phyloP scores from a whole-genome alignment of 1,140 invertebrate species.

The Gerris buenoi region DNA sequence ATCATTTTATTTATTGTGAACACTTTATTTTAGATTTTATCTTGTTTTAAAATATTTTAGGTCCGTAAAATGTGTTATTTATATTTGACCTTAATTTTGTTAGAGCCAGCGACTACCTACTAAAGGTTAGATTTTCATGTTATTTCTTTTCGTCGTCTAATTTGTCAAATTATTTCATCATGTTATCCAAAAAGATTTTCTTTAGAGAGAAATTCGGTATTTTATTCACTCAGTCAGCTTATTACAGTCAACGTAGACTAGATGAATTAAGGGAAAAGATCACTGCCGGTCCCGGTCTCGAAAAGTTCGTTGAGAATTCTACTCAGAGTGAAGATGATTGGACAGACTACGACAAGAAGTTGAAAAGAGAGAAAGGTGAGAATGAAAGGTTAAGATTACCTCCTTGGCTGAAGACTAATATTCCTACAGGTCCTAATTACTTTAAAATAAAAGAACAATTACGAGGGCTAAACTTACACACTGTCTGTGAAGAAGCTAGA shows the following conservation, averaged over 20 bases:
- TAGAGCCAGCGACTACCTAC: too few relatives aligned
- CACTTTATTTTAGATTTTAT: too few relatives aligned
- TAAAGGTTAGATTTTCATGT: too few relatives aligned
- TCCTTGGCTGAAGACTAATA: conserved; percentile 92
- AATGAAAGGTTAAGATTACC: conserved; percentile 69
- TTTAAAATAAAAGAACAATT: conserved; percentile 73
- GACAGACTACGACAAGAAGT: conserved; percentile 58
- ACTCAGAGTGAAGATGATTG: conserved; percentile 29
- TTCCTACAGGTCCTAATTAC: conserved; percentile 79
- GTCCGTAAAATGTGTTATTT: too few relatives aligned
- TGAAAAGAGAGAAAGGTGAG: conserved; percentile 72
- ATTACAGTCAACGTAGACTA: conserved; percentile 3
- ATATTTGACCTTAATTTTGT: too few relatives aligned
- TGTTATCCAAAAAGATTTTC: background rate
- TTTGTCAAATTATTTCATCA: too few relatives aligned
- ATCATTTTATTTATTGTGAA: too few relatives aligned
- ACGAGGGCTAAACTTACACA: conserved; percentile 76
- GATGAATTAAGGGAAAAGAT: conserved; percentile 37
- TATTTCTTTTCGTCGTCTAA: too few relatives aligned
- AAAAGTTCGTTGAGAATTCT: conserved; percentile 36
- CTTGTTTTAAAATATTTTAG: too few relatives aligned
- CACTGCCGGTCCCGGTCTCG: conserved; percentile 41
- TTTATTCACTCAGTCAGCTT: background rate
- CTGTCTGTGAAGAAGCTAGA: conserved; percentile 95
- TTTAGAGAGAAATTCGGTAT: background rate